Evolutionary conservation across 2,888 invertebrate genomes (phyloP), one percentile per base, ranked within the genome.

Genomic region (Polyommatus iphigenia): DNA sequence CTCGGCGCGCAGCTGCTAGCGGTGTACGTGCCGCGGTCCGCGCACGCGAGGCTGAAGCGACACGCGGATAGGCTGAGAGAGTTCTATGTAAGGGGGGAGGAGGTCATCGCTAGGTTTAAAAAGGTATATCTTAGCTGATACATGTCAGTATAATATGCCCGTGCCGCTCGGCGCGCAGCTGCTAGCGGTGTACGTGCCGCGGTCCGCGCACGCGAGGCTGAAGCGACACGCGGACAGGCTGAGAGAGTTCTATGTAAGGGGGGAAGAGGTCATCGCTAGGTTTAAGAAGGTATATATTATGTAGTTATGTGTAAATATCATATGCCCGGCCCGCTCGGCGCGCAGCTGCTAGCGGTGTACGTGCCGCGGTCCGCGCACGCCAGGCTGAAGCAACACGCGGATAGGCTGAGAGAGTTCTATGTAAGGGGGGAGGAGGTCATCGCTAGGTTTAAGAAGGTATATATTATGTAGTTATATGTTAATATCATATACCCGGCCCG

Each of bases 121-220:
- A 94, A 93, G 90, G 93, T 93, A 73, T 24, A 24, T 24, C n/a
- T 71, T 8, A n/a, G 6, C 7, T 8, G 36, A 6, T 36, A 1
- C 1, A 36, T 36, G 36, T 36, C 6, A 36, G 36, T 36, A 36
- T 32, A 32, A 32, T 32, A 32, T 24, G 24, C 24, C 97, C 76
- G 89, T 98, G 78, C 98, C 98, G 0, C 91, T 96, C 24, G 98
- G 98, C 0, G 97, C 98, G 0, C 97, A 98, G 86, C 95, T 98
- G 79, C 90, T 98, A 57, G 95, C 96, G 41, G 96, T 98, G 0
- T 98, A 97, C 85, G 94, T 98, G 46, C 95, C 96, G 0, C 94
- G 94, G 79, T 94, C 95, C 78, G 96, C 96, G 80, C 96, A 95
- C 83, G 89, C 90, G 0, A 92, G 88, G 81, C 85, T 96, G 77